Conservation (phyloP, 2,113 vertebrate genomes). For the Glareola pratincola region DNA sequence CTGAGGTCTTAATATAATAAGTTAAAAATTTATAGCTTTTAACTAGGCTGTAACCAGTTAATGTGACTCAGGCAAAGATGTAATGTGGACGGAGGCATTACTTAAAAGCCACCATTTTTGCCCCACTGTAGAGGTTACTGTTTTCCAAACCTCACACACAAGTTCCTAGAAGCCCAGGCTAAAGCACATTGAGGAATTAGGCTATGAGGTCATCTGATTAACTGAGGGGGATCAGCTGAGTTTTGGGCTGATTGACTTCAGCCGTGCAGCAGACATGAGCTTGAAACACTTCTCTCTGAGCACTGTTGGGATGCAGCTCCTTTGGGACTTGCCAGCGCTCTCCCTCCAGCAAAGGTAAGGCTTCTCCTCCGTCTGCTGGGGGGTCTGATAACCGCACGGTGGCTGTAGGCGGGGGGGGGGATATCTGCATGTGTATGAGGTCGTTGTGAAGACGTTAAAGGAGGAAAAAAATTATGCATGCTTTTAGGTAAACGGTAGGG, state of each 20-base stretch:
- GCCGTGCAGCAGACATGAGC: fast-evolving
- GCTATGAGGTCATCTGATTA: neutral
- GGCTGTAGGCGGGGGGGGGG: neutral
- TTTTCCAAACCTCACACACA: neutral
- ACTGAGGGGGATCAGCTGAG: neutral
- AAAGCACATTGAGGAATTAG: neutral
- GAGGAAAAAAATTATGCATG: neutral
- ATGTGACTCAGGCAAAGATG: neutral
- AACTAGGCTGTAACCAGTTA: neutral
- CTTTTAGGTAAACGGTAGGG: neutral
- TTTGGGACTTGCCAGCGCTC: fast-evolving
- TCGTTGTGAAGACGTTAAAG: neutral
- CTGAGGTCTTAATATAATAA: neutral
- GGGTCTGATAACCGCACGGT: fast-evolving
- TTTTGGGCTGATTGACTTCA: neutral
- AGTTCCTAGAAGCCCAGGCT: neutral
- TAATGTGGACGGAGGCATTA: neutral
- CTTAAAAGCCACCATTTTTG: neutral
- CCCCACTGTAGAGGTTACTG: neutral
- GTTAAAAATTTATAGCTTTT: neutral
- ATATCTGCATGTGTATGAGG: neutral
- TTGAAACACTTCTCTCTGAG: fast-evolving
- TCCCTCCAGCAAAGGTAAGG: neutral
- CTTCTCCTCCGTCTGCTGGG: fast-evolving
- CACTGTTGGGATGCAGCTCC: fast-evolving